phyloP scores from a whole-genome alignment of 2,113 vertebrate genomes.

The Centropus bengalensis region DNA sequence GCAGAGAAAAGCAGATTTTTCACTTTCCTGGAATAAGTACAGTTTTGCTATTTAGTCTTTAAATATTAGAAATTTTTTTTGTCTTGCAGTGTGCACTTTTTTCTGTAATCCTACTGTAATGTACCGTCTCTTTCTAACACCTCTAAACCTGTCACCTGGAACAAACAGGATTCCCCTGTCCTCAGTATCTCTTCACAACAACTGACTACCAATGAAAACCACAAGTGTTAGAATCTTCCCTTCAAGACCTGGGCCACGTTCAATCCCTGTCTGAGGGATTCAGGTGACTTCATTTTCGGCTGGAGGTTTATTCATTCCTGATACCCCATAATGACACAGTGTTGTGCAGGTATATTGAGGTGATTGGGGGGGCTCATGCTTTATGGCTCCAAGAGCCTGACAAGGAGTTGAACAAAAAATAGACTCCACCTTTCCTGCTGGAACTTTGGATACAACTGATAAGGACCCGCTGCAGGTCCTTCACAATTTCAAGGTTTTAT shows the following conservation, averaged over 20 bases:
- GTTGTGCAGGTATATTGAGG: rapidly evolving
- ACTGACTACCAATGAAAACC: background rate
- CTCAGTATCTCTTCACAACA: background rate
- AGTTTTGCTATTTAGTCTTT: background rate
- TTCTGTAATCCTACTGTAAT: background rate
- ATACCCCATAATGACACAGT: rapidly evolving
- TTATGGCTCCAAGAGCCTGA: background rate
- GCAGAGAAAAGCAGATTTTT: background rate
- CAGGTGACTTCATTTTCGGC: background rate
- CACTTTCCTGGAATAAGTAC: background rate
- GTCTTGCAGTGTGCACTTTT: background rate
- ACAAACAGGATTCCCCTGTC: background rate
- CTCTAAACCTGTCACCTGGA: background rate
- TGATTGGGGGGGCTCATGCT: background rate
- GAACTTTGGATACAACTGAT: background rate
- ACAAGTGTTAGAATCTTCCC: background rate
- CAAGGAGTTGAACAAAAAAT: background rate
- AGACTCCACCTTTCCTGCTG: rapidly evolving
- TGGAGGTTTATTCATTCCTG: background rate
- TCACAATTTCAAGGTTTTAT: background rate
- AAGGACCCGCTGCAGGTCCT: background rate
- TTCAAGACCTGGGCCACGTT: background rate
- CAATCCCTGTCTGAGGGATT: background rate
- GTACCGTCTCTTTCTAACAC: background rate
- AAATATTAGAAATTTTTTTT: background rate